A percentile compares a stretch with the other conserved stretches of the same genome.
These are phyloP conservation scores for Hemistola chrysoprasaria DNA, from an alignment of 2,888 invertebrate genomes.

Conservation along the genomic window DNA sequence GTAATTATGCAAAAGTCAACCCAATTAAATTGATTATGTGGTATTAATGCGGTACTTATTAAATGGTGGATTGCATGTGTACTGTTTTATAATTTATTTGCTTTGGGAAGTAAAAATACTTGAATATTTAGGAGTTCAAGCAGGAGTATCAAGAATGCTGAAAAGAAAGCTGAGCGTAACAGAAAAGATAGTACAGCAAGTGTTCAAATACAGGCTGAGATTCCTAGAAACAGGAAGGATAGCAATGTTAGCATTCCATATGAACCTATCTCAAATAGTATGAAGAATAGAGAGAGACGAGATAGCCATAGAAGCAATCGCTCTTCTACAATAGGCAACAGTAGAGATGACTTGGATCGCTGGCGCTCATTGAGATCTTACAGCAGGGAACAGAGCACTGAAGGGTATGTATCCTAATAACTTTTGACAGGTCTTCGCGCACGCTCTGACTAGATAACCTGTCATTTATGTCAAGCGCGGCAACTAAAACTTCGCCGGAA, in stretches of 20 bases:
- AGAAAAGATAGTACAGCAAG: conserved; percentile 69
- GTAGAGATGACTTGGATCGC: conserved; percentile 71
- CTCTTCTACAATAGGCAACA: conserved; percentile 72
- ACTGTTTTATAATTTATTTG: too few species aligned
- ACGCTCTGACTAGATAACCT: too few species aligned
- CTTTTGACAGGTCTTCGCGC: too few species aligned
- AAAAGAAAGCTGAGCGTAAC: conserved; percentile 60
- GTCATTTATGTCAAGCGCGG: too few species aligned
- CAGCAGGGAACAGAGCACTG: conserved; percentile 75
- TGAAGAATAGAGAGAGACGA: conserved; percentile 60
- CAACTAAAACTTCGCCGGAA: too few species aligned
- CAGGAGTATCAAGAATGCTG: conserved; percentile 63
- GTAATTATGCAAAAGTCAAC: too few species aligned
- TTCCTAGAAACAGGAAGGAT: conserved; percentile 58
- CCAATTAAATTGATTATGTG: too few species aligned
- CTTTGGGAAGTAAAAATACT: too few species aligned
- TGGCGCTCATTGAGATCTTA: conserved; percentile 74
- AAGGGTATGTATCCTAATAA: conserved; percentile 55
- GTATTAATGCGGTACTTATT: too few species aligned
- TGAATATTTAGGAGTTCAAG: conserved; percentile 77
- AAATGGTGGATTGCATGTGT: too few species aligned
- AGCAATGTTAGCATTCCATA: conserved; percentile 68
- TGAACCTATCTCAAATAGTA: conserved; percentile 50
- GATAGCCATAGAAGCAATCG: conserved; percentile 72
- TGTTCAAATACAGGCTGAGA: conserved; percentile 49